Percentiles rank a stretch among this genome's conserved stretches.
phyloP scores from a whole-genome alignment of 2,888 invertebrate species.

The Pristionchus entomophagus region DNA sequence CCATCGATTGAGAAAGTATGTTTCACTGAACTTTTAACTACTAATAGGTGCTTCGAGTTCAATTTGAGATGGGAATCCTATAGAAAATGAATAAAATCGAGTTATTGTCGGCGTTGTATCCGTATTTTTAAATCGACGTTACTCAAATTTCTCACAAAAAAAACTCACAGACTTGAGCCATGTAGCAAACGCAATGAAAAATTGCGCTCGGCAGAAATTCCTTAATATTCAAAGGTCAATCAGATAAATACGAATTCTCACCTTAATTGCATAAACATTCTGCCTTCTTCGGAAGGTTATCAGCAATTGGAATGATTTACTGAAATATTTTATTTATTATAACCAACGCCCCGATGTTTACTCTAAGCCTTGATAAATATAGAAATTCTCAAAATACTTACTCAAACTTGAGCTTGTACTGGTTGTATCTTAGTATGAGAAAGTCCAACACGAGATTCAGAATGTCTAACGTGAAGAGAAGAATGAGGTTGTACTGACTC shows the following conservation, averaged over 20 bases:
- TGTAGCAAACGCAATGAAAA: slow-evolving; percentile 28
- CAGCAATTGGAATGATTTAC: neutral
- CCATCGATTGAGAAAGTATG: neutral
- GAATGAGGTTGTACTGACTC: neutral
- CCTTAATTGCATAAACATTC: slow-evolving; percentile 38
- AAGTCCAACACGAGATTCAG: slow-evolving; percentile 1
- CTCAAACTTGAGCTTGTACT: slow-evolving; percentile 34
- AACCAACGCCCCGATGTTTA: too few relatives aligned
- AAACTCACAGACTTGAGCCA: slow-evolving; percentile 7
- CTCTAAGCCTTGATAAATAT: neutral
- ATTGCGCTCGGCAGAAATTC: slow-evolving; percentile 36
- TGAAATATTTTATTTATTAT: neutral
- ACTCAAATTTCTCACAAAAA: neutral
- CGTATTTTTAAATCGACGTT: neutral
- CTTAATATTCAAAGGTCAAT: too few relatives aligned
- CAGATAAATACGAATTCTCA: neutral
- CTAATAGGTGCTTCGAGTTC: too few relatives aligned
- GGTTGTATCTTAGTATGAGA: slow-evolving; percentile 3
- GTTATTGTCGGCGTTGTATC: too few relatives aligned
- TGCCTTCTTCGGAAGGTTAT: slow-evolving; percentile 8
- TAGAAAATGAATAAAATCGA: neutral
- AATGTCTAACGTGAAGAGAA: slow-evolving; percentile 5
- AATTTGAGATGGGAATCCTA: too few relatives aligned
- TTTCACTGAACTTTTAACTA: neutral
- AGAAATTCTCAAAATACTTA: neutral